Evolutionary conservation across 2,797 vertebrate species (phyloP).

Genomic region (Natrix natrix): DNA sequence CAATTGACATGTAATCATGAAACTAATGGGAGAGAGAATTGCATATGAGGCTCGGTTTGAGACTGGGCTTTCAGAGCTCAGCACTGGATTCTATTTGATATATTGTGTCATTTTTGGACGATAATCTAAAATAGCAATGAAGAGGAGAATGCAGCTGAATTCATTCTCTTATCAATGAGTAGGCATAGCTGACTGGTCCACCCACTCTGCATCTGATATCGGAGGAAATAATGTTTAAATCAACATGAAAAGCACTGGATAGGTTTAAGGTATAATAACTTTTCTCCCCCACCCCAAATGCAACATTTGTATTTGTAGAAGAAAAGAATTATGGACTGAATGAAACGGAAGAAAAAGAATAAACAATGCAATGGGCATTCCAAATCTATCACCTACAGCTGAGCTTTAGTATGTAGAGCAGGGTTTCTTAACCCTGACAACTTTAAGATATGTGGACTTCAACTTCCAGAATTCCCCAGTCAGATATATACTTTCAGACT

Average conservation of each 20-base stretch:
- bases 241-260: background rate
- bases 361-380: background rate
- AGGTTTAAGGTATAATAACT: background rate
- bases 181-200: background rate
- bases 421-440: background rate
- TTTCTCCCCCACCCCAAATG: background rate
- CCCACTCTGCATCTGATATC: background rate
- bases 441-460: background rate
- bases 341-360: background rate
- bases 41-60: background rate
- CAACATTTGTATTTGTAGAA: background rate
- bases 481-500: background rate
- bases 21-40: background rate
- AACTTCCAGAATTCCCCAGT: background rate
- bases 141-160: background rate
- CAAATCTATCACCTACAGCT: background rate
- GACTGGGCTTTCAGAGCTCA: background rate
- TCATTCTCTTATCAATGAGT: background rate
- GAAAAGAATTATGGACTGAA: background rate
- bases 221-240: background rate
- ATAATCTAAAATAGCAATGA: background rate
- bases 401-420: background rate
- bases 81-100: background rate
- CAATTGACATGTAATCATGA: background rate
- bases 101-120: background rate